Conservation (phyloP, 1,140 invertebrate species). For the Scaptomyza hsui region DNA sequence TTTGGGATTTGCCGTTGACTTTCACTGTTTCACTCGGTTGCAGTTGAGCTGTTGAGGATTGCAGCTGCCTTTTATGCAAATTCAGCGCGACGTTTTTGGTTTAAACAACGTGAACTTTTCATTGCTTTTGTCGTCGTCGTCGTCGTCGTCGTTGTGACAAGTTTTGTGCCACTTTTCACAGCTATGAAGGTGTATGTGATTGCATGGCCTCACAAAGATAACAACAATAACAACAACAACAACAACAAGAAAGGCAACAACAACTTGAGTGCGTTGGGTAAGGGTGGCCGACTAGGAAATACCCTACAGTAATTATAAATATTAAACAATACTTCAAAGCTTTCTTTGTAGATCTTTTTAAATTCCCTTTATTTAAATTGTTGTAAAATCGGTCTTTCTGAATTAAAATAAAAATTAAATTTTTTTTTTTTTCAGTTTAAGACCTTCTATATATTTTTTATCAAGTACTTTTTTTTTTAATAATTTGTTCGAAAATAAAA, state of each 20-base stretch:
- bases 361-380: too few species aligned
- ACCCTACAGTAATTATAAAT: too few species aligned
- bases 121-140: slow-evolving; percentile 30
- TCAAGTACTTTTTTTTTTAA: too few species aligned
- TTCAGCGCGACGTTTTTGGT: slow-evolving; percentile 53
- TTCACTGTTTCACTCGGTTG: slow-evolving; percentile 31
- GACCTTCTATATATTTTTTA: too few species aligned
- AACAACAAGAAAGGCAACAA: slow-evolving; percentile 16
- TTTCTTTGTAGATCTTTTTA: too few species aligned
- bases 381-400: too few species aligned
- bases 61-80: slow-evolving; percentile 61
- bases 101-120: slow-evolving; percentile 49
- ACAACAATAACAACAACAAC: slow-evolving; percentile 13
- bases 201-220: slow-evolving; percentile 11
- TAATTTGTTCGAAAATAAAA: too few species aligned
- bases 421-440: too few species aligned
- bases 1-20: slow-evolving; percentile 12
- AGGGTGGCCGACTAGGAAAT: neutral
- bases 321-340: too few species aligned
- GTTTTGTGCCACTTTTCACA: slow-evolving; percentile 46
- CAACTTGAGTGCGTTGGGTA: neutral
- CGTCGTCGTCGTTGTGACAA: slow-evolving; percentile 17
- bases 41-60: slow-evolving; percentile 34
- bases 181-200: slow-evolving; percentile 22
- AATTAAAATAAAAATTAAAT: too few species aligned